Evolutionary conservation across 2,113 vertebrate genomes (phyloP).

Genomic region (Amphiprion percula): DNA sequence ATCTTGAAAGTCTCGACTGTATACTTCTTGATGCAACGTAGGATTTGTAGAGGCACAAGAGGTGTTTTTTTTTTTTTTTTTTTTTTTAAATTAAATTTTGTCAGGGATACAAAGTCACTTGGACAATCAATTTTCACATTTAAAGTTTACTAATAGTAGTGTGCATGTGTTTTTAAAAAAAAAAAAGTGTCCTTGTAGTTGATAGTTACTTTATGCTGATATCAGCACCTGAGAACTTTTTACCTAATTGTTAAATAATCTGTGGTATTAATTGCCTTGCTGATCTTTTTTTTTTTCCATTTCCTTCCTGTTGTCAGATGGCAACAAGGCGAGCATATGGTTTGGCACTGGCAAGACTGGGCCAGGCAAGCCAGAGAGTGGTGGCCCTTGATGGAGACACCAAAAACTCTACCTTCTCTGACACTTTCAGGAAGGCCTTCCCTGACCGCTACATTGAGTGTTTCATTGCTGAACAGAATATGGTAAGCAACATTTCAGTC

Average conservation of each 20-base stretch:
- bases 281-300: neutral
- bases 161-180: too few species aligned
- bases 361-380: conserved; percentile 83
- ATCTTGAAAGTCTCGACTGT: neutral
- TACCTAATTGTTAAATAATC: too few species aligned
- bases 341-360: conserved; percentile 86
- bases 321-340: conserved; percentile 89
- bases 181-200: too few species aligned
- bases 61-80: neutral
- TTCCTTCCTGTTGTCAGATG: conserved; percentile 73
- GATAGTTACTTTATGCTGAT: too few species aligned
- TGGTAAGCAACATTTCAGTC: conserved; percentile 76
- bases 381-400: conserved; percentile 90
- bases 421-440: conserved; percentile 87
- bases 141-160: too few species aligned
- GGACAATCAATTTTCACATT: too few species aligned
- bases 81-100: neutral
- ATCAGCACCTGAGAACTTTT: too few species aligned
- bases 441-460: conserved; percentile 91
- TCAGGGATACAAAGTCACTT: neutral
- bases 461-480: conserved; percentile 91
- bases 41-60: neutral
- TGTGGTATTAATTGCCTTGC: neutral
- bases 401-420: conserved; percentile 90
- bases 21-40: neutral